Evolutionary conservation across 1,140 invertebrate species (phyloP).

Genomic region (Conus betulinus): DNA sequence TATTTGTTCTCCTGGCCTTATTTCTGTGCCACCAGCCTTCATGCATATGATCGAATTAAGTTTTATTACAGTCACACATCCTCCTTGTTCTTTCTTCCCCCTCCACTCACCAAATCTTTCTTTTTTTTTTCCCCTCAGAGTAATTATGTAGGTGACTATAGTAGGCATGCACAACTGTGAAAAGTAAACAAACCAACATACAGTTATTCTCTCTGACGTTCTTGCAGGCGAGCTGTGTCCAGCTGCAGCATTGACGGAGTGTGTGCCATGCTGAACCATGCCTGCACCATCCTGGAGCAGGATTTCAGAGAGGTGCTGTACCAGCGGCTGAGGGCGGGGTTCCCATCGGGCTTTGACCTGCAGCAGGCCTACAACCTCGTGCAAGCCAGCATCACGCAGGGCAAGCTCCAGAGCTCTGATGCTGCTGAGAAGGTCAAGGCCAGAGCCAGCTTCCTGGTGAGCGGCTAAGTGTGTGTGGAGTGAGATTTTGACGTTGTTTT

Average conservation of each 20-base stretch:
- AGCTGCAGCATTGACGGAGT: conserved; percentile 95
- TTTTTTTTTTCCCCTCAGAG: no score
- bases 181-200: no score
- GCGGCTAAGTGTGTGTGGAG: conserved; percentile 44
- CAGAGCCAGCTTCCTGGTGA: conserved; percentile 84
- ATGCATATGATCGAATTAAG: no score
- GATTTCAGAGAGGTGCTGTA: conserved; percentile 88
- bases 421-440: conserved; percentile 83
- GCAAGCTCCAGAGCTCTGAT: conserved; percentile 87
- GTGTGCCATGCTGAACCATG: conserved; percentile 97
- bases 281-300: conserved; percentile 90
- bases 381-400: conserved; percentile 88
- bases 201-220: no score
- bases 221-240: conserved; percentile 86
- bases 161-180: no score
- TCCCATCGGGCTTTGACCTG: conserved; percentile 78
- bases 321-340: conserved; percentile 86
- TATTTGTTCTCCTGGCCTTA: no score
- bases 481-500: neutral
- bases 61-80: no score
- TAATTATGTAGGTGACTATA: no score
- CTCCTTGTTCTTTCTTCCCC: no score
- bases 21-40: no score
- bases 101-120: no score
- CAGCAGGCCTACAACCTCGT: conserved; percentile 82